A percentile compares a stretch with the other conserved stretches of the same genome.
These are phyloP conservation scores for Epinephelus lanceolatus DNA, from an alignment of 2,113 vertebrate genomes.

Conservation along the genomic window DNA sequence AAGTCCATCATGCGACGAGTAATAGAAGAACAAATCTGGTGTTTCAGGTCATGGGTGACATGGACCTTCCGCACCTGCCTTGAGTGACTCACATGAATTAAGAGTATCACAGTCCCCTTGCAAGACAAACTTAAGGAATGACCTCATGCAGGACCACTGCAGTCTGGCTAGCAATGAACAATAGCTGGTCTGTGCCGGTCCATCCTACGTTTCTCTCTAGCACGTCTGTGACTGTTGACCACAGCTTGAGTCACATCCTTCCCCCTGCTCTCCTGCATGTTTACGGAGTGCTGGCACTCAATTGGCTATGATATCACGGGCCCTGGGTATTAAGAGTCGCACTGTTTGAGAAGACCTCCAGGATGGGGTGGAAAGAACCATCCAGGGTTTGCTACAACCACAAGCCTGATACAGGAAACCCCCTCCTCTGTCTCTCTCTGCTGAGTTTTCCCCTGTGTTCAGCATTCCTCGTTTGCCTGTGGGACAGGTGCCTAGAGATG, in stretches of 20 bases:
- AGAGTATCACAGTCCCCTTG: slow-evolving; percentile 38
- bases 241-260: slow-evolving; percentile 82
- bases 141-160: slow-evolving; percentile 69
- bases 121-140: slow-evolving; percentile 66
- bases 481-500: slow-evolving; percentile 49
- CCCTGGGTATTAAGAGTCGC: slow-evolving; percentile 49
- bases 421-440: not conserved
- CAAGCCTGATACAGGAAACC: slow-evolving; percentile 48
- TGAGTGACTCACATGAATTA: slow-evolving; percentile 47
- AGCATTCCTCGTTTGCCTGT: slow-evolving; percentile 40
- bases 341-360: slow-evolving; percentile 62
- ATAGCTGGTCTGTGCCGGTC: slow-evolving; percentile 70
- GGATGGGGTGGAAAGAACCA: slow-evolving; percentile 72
- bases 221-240: slow-evolving; percentile 59
- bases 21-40: slow-evolving; percentile 1
- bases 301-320: slow-evolving; percentile 69
- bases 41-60: slow-evolving; percentile 6
- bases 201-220: slow-evolving; percentile 56
- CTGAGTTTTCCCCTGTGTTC: slow-evolving; percentile 48
- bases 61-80: slow-evolving; percentile 39
- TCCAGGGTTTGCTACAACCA: slow-evolving; percentile 40
- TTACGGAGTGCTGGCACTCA: slow-evolving; percentile 68
- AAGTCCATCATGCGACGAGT: not conserved
- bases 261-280: slow-evolving; percentile 61
- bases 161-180: slow-evolving; percentile 65